Conservation (phyloP, 2,888 invertebrate genomes). For the Heliconius cydno region DNA sequence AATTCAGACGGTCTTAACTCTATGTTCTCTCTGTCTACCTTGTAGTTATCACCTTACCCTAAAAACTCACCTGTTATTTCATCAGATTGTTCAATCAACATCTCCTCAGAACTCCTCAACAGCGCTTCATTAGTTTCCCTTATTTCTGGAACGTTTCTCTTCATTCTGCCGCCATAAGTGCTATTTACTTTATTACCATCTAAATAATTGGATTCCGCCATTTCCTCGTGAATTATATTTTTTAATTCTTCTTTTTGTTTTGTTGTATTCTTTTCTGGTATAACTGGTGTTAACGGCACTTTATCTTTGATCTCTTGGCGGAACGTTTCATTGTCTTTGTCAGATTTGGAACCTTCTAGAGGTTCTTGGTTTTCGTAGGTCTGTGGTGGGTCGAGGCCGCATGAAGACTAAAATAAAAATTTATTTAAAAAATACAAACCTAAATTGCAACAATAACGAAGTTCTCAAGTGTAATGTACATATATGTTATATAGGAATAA, state of each 20-base stretch:
- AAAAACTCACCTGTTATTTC: constrained; percentile 57
- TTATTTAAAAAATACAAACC: too few relatives aligned
- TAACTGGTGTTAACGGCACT: constrained; percentile 61
- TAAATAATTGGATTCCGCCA: constrained; percentile 64
- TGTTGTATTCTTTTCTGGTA: constrained; percentile 64
- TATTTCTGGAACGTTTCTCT: constrained; percentile 44
- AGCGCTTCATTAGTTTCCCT: constrained; percentile 64
- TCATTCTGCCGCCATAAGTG: constrained; percentile 46
- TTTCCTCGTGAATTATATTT: constrained; percentile 62
- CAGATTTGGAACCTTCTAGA: constrained; percentile 64
- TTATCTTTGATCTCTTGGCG: constrained; percentile 68
- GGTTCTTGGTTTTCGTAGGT: constrained; percentile 74
- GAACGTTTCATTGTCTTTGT: constrained; percentile 74
- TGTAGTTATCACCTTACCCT: not conserved
- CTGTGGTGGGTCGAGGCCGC: constrained; percentile 72
- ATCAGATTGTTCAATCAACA: constrained; percentile 64
- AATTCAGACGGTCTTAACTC: not conserved
- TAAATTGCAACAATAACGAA: too few relatives aligned
- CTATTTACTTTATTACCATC: constrained; percentile 65
- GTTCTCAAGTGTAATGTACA: not conserved
- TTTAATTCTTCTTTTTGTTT: constrained; percentile 65
- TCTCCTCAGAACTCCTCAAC: constrained; percentile 66
- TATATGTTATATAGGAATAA: not conserved
- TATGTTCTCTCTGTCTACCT: not conserved
- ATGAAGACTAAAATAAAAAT: constrained; percentile 62